Base-by-base conservation (phyloP, 2,113 vertebrate species). In the Mesembrinibis cayennensis region DNA sequence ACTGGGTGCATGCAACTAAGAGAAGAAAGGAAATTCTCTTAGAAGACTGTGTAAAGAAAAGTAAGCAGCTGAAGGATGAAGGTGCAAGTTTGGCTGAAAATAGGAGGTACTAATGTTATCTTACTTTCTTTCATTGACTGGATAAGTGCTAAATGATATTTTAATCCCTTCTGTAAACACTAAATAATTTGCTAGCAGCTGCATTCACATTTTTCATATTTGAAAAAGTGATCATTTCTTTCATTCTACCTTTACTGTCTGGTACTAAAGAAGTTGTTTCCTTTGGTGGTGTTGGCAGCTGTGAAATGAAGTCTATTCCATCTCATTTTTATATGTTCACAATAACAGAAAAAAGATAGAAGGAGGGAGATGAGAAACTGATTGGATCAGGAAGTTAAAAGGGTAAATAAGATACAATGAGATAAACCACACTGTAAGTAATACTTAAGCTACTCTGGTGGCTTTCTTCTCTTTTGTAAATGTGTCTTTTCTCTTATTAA, bases 41-140 rank as follows among this genome's bases (percentile, higher is more conserved):
- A 40, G 99, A 99, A 89, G 99, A 98, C 72, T 99, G 99, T 65
- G 81, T 96, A 4, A 95, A 97, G 67, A 99, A 98, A 87, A 99
- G 99, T 93, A 98, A 98, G 79, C 97, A 98, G 71, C 97, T 99
- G 67, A 99, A 99, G 97, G 99, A 99, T 2, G 99, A 99, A 88
- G 99, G 99, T 20, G 96, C 98, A 26, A 56, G 49, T 81, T 93
- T 99, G 96, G 99, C 99, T 18, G 98, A 99, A 95, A 97, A 98
- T 30, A 98, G 97, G 97, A 99, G 99, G 99, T 99, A 96, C 78
- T 84, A 14, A 38, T 63, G 50, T 86, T 85, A 17, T 32, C 4
- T 87, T 70, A n/a, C 5, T 65, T 6, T 36, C 44, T 72, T 50
- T 65, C 6, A 4, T 56, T 84, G 38, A 3, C 14, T 36, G 29